Conservation (phyloP, 2,888 invertebrate genomes). For the Ariolimax columbianus region DNA sequence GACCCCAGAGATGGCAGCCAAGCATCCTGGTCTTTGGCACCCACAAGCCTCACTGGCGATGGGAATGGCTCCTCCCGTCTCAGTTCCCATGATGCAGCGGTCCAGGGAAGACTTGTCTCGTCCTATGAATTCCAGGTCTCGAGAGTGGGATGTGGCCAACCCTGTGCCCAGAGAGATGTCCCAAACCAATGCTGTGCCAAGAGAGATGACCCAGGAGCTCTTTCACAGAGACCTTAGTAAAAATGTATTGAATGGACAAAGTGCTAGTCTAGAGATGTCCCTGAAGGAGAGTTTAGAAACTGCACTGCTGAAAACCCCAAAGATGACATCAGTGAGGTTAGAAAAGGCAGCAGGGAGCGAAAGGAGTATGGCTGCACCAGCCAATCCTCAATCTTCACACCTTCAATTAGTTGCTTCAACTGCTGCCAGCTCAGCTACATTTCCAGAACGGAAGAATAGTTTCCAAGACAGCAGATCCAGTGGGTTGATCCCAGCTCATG, state of each 20-base stretch:
- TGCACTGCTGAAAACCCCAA: not conserved
- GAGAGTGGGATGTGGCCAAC: slow-evolving; percentile 28
- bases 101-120: slow-evolving; percentile 21
- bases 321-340: not conserved
- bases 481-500: slow-evolving; percentile 29
- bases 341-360: not conserved
- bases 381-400: not conserved
- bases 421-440: not conserved
- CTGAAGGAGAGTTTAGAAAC: slow-evolving; percentile 15
- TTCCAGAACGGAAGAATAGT: not conserved
- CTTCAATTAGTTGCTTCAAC: not conserved
- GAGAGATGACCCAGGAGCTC: not conserved
- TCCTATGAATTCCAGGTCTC: slow-evolving; percentile 19
- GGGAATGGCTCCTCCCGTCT: slow-evolving; percentile 44
- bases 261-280: not conserved
- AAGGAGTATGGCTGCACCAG: not conserved
- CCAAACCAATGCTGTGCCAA: not conserved
- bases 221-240: slow-evolving; percentile 1
- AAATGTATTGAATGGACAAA: not conserved
- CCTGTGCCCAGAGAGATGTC: not conserved
- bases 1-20: slow-evolving; percentile 34
- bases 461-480: slow-evolving; percentile 20
- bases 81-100: slow-evolving; percentile 25
- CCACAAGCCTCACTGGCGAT: slow-evolving; percentile 49
- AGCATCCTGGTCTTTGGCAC: slow-evolving; percentile 47